Percentiles rank a stretch among this genome's conserved stretches.
Conservation (phyloP, 2,888 invertebrate species). For the Nemotelus nigrinus region DNA sequence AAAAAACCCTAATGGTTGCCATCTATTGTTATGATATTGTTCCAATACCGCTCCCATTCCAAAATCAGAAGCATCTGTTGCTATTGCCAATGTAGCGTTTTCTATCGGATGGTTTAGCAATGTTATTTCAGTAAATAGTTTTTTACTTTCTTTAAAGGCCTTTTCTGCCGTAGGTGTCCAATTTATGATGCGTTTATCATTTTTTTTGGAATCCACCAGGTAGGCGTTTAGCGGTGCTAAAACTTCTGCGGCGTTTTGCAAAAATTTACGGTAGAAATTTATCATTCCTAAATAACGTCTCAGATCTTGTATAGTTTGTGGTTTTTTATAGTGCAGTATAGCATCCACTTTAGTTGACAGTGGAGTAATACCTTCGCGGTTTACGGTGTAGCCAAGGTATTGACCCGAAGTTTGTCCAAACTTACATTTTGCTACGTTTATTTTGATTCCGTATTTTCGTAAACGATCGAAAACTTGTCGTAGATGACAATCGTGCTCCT, state of each 20-base stretch:
- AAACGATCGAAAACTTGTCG: not conserved
- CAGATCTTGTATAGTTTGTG: not conserved
- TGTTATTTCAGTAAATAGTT: too few species aligned
- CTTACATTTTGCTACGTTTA: not conserved
- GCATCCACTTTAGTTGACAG: not conserved
- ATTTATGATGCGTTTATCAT: not conserved
- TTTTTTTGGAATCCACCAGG: not conserved
- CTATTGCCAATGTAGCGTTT: too few species aligned
- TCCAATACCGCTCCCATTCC: too few species aligned
- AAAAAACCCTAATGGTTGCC: too few species aligned
- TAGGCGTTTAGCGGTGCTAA: not conserved
- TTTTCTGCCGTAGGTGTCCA: too few species aligned
- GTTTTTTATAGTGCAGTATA: not conserved
- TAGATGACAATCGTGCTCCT: not conserved
- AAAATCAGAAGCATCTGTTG: too few species aligned
- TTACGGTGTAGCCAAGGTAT: not conserved
- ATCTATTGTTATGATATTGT: too few species aligned
- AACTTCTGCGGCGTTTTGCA: not conserved
- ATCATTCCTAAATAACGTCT: slow-evolving; percentile 13
- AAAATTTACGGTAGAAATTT: slow-evolving; percentile 20
- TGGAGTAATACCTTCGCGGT: not conserved
- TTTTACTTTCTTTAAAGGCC: too few species aligned
- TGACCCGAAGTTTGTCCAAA: not conserved
- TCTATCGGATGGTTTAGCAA: too few species aligned
- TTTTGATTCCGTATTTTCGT: not conserved